Evolutionary conservation across 2,797 vertebrate species (phyloP).

Genomic region (Glossophaga mutica): DNA sequence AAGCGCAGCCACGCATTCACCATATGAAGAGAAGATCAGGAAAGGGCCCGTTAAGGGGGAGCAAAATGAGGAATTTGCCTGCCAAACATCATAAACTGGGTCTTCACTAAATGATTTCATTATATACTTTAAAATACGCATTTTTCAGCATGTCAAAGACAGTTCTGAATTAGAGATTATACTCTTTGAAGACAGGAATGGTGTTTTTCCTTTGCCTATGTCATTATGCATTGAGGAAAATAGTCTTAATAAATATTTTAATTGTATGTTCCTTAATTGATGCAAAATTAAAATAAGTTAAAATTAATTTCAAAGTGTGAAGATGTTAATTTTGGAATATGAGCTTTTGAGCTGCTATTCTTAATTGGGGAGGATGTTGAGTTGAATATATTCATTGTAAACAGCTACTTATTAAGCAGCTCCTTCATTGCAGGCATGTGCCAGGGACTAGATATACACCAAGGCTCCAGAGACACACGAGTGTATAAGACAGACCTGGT

Average conservation of each 20-base stretch:
- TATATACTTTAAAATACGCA: not conserved
- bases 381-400: not conserved
- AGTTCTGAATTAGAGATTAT: not conserved
- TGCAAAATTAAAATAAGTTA: not conserved
- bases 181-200: not conserved
- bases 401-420: not conserved
- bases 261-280: not conserved
- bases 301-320: not conserved
- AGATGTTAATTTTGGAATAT: not conserved
- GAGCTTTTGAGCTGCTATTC: not conserved
- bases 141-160: not conserved
- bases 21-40: not conserved
- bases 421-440: not conserved
- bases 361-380: not conserved
- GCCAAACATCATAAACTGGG: not conserved
- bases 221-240: not conserved
- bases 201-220: not conserved
- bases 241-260: not conserved
- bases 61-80: not conserved
- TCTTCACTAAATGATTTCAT: not conserved
- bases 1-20: not conserved
- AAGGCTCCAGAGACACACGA: not conserved
- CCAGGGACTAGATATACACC: not conserved
- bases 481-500: not conserved
- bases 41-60: not conserved